Evolutionary conservation across 2,888 invertebrate genomes (phyloP), one percentile per base, ranked within the genome.

Genomic region (Azorinus chamasolen): DNA sequence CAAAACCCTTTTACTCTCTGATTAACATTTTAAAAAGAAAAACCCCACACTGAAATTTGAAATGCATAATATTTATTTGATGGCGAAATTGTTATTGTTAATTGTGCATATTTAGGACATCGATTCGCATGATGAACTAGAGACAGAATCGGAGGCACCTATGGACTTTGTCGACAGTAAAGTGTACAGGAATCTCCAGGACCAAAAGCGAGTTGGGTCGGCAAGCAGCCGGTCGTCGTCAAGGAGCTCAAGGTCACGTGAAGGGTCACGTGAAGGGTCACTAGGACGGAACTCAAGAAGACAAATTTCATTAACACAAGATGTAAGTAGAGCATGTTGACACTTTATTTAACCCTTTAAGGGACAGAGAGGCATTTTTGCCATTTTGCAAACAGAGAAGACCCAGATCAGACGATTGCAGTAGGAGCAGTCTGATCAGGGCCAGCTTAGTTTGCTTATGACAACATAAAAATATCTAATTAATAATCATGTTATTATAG

Each of bases 91-190:
- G n/a, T n/a, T n/a, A n/a, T n/a, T n/a, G n/a, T n/a, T n/a, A n/a
- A n/a, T n/a, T n/a, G n/a, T n/a, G 10, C 10, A 32, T 10, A 53
- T 48, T 37, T 59, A 87, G 87, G 87, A 88, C 54, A 73, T 75
- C 10, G 90, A 90, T 37, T 88, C 89, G 5, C 88, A 89, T 41
- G 91, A 91, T 61, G 91, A 91, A 59, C 74, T 87, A 58, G 91
- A 91, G 18, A 86, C 88, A 18, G 91, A 90, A 64, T 75, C 86
- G 1, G 89, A 90, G 39, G 50, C 70, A 16, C 69, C 74, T 8
- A 51, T 54, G 0, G 79, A 83, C 12, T 65, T 61, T 18, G 58
- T 68, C 16, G 86, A 87, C 24, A 58, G 61, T 14, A 78, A 79
- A 45, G 41, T 77, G n/a, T 70, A 80, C 48, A 68, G 73, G 27